Evolutionary conservation across 2,113 vertebrate species (phyloP).

Genomic region (Mellivora capensis): DNA sequence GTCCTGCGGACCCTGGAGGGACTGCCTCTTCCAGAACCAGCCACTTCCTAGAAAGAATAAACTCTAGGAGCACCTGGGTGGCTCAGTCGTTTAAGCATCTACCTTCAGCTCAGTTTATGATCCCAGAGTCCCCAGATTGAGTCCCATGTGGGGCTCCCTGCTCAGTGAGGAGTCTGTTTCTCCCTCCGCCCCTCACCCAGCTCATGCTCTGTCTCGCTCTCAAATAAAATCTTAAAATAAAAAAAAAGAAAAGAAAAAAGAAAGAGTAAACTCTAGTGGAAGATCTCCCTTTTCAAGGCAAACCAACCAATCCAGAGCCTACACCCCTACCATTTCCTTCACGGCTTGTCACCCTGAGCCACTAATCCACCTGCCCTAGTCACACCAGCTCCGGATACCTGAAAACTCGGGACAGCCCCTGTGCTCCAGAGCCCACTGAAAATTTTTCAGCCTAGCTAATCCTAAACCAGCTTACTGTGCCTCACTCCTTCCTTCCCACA

Average conservation of each 20-base stretch:
- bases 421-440: neutral
- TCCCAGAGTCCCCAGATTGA: too few species aligned
- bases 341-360: neutral
- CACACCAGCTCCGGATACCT: neutral
- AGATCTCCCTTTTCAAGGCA: neutral
- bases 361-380: neutral
- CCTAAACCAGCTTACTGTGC: neutral
- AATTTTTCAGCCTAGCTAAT: neutral
- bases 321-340: neutral
- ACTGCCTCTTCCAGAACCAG: neutral
- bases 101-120: too few species aligned
- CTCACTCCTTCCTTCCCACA: neutral
- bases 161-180: too few species aligned
- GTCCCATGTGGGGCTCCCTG: too few species aligned
- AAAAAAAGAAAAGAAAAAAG: too few species aligned
- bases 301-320: neutral
- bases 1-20: too few species aligned
- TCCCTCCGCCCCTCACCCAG: rapidly evolving
- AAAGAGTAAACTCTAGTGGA: neutral
- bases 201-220: too few species aligned
- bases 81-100: too few species aligned
- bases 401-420: too few species aligned
- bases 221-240: too few species aligned
- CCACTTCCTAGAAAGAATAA: neutral
- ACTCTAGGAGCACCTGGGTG: neutral